Base-by-base conservation (phyloP, 2,797 vertebrate genomes). In the Rhynchotus rufescens region DNA sequence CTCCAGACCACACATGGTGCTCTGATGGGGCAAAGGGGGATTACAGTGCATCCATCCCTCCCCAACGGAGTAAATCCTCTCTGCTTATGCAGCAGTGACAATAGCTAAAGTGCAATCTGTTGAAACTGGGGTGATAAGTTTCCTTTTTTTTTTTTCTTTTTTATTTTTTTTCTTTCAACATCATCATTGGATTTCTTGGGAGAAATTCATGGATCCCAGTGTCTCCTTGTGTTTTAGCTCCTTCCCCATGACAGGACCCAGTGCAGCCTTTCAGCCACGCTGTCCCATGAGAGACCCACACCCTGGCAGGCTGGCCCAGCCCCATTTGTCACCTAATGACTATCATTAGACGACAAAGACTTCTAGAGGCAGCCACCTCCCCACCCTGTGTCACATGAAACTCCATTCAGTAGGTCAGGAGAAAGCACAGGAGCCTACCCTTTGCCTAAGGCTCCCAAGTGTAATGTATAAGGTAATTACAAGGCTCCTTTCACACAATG, bases 401-500 rank as follows among this genome's bases (percentile, higher is more conserved):
- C 77, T 92, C 90, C 89, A 69, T 77, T 94, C 94, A 93, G 71
- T 95, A 68, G 92, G 89, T 89, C 92, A 94, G 86, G 85, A 93
- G 95, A 94, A 94, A 95, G 91, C 93, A 56, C 64, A 71, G 60
- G 64, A 92, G 61, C 92, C 93, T 94, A 87, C 93, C 69, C 84
- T 92, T 93, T 88, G 88, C 96, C 95, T 89, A 79, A 77, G 93
- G 93, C 92, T 92, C 72, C 61, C 80, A 94, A 77, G 84, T 65
- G 90, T 80, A 81, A 96, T 85, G 89, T 92, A 57, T 94, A 86
- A 87, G 74, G 66, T 96, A 95, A 96, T 96, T 94, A 94, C 71
- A 94, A 94, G 92, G 71, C 80, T 96, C 54, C 71, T 86, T 84
- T 92, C 90, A 77, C 65, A 93, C 93, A 94, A 65, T 92, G 93